Evolutionary conservation across 2,888 invertebrate genomes (phyloP).

Genomic region (Eudemis profundana): DNA sequence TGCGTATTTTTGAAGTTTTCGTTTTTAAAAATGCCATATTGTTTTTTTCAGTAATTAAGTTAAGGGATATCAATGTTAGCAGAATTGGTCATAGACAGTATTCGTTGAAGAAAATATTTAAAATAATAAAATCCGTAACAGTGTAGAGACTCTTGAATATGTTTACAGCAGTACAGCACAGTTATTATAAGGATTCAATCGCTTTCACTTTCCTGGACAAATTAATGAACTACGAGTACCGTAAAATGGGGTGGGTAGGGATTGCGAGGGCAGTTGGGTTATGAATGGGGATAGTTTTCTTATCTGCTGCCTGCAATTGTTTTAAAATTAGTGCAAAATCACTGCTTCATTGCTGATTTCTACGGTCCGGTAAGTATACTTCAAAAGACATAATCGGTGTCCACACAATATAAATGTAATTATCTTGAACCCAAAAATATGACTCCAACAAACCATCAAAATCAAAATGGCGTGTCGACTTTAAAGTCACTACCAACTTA

Average conservation of each 20-base stretch:
- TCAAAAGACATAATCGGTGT: neutral
- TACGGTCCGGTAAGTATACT: neutral
- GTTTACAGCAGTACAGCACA: no score
- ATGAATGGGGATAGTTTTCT: no score
- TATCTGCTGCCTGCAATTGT: no score
- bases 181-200: no score
- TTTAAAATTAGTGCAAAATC: neutral
- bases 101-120: no score
- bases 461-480: constrained; percentile 71
- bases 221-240: no score
- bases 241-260: no score
- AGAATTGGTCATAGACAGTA: no score
- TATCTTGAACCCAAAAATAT: constrained; percentile 32
- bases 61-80: neutral
- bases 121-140: no score
- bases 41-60: neutral
- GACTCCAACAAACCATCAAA: constrained; percentile 54
- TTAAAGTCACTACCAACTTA: constrained; percentile 42
- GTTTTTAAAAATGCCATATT: neutral
- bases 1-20: constrained; percentile 16
- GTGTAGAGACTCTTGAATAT: no score
- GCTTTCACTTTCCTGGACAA: no score
- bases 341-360: neutral
- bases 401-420: constrained; percentile 12
- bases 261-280: no score